A percentile compares a stretch with the other conserved stretches of the same genome.
Conservation (phyloP, 2,113 vertebrate genomes). For the Triplophysa tibetana region DNA sequence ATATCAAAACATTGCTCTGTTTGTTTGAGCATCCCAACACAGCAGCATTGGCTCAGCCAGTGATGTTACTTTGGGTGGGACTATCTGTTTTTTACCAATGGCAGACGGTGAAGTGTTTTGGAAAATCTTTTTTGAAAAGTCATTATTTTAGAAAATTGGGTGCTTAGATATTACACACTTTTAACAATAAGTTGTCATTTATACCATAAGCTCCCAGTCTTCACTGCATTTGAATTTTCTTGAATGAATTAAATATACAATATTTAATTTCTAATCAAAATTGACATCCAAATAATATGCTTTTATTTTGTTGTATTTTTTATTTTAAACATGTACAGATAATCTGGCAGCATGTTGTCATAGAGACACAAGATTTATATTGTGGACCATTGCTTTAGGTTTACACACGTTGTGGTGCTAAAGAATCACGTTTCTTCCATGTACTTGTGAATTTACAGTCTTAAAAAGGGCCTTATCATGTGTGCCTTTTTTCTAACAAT, state of each 20-base stretch:
- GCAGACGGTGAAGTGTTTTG: too few relatives aligned
- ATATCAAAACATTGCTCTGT: not conserved
- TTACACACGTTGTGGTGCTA: not conserved
- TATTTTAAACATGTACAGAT: not conserved
- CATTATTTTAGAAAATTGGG: too few relatives aligned
- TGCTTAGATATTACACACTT: too few relatives aligned
- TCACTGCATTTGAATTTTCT: too few relatives aligned
- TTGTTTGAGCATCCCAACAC: not conserved
- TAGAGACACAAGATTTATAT: conserved; percentile 9
- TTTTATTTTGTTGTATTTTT: too few relatives aligned
- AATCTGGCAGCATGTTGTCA: not conserved
- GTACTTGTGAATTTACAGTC: not conserved
- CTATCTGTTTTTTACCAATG: too few relatives aligned
- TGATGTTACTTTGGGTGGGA: not conserved
- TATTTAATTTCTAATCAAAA: too few relatives aligned
- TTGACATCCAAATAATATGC: too few relatives aligned
- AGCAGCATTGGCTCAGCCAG: not conserved
- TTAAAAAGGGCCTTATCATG: conserved; percentile 21
- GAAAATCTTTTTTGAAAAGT: too few relatives aligned
- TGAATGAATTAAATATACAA: too few relatives aligned
- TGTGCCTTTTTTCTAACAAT: conserved; percentile 11
- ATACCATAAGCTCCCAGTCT: too few relatives aligned
- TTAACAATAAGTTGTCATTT: too few relatives aligned
- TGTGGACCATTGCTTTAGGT: conserved; percentile 39
- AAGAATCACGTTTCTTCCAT: conserved; percentile 7